These are phyloP conservation scores for Clepsis dumicolana DNA, from an alignment of 2,888 invertebrate species.

Conservation along the genomic window DNA sequence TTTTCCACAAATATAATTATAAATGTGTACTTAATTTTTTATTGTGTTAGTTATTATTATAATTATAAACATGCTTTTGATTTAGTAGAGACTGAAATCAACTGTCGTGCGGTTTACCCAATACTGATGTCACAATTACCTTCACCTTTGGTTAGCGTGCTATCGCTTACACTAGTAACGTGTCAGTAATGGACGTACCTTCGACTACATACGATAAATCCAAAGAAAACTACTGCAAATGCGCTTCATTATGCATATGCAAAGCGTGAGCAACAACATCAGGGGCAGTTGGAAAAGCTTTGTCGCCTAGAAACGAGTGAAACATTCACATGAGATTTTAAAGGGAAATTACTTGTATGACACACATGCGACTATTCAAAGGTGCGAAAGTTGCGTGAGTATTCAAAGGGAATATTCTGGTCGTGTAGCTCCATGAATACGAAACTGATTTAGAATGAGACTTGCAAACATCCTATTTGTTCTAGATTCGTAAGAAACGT, in stretches of 20 bases:
- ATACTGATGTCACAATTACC: constrained; percentile 56
- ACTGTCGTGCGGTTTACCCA: constrained; percentile 40
- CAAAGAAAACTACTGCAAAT: constrained; percentile 87
- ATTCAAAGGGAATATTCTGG: constrained; percentile 16
- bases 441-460: constrained; percentile 2
- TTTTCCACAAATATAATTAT: neutral
- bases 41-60: constrained; percentile 8
- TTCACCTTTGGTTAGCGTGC: constrained; percentile 77
- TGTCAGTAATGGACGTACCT: constrained; percentile 86
- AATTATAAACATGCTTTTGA: constrained; percentile 29
- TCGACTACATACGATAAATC: constrained; percentile 86
- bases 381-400: constrained; percentile 44
- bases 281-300: constrained; percentile 86
- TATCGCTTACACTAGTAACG: constrained; percentile 73
- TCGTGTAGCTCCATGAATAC: neutral
- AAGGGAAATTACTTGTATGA: constrained; percentile 55
- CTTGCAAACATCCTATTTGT: neutral
- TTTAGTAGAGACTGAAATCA: constrained; percentile 19
- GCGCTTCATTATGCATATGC: constrained; percentile 87
- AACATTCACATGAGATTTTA: constrained; percentile 75
- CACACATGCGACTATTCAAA: constrained; percentile 47
- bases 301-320: constrained; percentile 86
- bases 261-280: constrained; percentile 87
- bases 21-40: constrained; percentile 12
- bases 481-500: neutral